phyloP scores from a whole-genome alignment of 2,888 invertebrate genomes.

The Machimus atricapillus region DNA sequence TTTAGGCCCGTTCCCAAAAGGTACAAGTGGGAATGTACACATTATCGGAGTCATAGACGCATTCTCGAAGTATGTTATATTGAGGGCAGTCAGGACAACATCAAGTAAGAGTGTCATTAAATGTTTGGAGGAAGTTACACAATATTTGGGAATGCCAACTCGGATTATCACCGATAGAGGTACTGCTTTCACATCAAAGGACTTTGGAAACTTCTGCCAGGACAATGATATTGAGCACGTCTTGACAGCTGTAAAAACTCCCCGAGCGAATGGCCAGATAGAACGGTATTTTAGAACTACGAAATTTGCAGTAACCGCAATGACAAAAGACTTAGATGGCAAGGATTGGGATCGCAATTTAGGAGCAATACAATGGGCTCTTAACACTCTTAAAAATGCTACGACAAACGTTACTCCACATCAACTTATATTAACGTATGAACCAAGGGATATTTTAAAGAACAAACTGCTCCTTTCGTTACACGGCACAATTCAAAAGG shows the following conservation, averaged over 20 bases:
- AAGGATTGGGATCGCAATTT: conserved; percentile 46
- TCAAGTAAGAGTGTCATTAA: conserved; percentile 34
- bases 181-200: neutral
- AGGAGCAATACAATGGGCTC: conserved; percentile 42
- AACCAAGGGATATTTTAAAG: neutral
- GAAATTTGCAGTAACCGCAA: neutral
- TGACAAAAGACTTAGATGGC: neutral
- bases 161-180: conserved; percentile 42
- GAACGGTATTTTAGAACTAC: too few relatives aligned
- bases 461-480: conserved; percentile 42
- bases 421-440: conserved; percentile 37
- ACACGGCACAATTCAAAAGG: conserved; percentile 10
- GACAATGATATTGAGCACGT: conserved; percentile 42
- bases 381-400: conserved; percentile 41
- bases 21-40: conserved; percentile 41
- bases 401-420: conserved; percentile 43
- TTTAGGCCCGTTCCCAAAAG: conserved; percentile 53
- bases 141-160: conserved; percentile 40
- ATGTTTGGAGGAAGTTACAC: conserved; percentile 18
- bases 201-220: neutral
- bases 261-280: too few relatives aligned
- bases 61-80: neutral
- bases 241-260: neutral
- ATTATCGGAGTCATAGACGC: neutral
- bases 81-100: conserved; percentile 42